A percentile compares a stretch with the other conserved stretches of the same genome.
phyloP scores from a whole-genome alignment of 2,797 vertebrate species.

The Megaceryle alcyon region DNA sequence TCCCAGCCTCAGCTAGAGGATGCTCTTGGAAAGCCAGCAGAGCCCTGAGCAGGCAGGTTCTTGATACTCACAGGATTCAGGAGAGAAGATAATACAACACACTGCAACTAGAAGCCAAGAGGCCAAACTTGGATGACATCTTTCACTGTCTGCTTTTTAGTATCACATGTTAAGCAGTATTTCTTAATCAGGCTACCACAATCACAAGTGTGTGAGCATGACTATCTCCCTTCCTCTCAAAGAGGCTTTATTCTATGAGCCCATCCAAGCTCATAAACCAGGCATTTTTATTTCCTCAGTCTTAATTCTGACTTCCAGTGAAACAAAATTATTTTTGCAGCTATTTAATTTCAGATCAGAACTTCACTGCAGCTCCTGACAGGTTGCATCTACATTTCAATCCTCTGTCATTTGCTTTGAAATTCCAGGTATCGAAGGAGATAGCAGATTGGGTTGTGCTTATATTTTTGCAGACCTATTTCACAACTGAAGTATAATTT shows the following conservation, averaged over 20 bases:
- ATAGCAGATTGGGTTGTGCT: not conserved
- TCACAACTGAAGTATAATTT: not conserved
- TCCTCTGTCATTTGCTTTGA: not conserved
- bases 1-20: not conserved
- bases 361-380: not conserved
- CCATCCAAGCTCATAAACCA: not conserved
- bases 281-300: not conserved
- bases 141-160: not conserved
- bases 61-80: not conserved
- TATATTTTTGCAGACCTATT: not conserved
- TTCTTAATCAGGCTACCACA: not conserved
- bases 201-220: not conserved
- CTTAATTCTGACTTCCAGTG: not conserved
- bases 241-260: not conserved
- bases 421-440: not conserved
- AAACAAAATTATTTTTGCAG: not conserved
- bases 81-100: not conserved
- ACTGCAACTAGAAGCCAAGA: not conserved
- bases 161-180: not conserved
- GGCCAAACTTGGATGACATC: not conserved
- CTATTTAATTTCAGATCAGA: not conserved
- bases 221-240: not conserved
- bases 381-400: not conserved
- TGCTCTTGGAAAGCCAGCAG: not conserved
- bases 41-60: accelerated